Base-by-base conservation (phyloP, 92 coral and sea anemone species). In the Epizoanthus stellaris region DNA sequence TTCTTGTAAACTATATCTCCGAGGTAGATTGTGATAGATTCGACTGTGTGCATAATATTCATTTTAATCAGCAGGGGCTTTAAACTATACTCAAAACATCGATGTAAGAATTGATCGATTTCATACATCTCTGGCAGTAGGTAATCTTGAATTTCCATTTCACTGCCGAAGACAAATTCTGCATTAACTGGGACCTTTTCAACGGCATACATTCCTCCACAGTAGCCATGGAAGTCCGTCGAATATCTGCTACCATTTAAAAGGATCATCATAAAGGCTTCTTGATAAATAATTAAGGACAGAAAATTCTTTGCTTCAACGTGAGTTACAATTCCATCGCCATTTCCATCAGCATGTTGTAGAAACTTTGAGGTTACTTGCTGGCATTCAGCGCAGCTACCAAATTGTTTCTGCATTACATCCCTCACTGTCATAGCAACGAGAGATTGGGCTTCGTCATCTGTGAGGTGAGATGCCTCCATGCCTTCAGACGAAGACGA, bases 211-310 rank as follows among this genome's bases (percentile, higher is more conserved):
- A 93, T 4, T 6, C 70, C 71, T 17, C 96, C 96, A 67, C 96
- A 93, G 47, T 88, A 93, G 63, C 96, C 96, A 88, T 85, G 80
- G 17, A 90, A 75, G 56, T 93, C 82, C 34, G 82, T 70, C 38
- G 90, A 20, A 62, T 91, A 82, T 70, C 88, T 85, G 82, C 87
- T 91, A 5, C 88, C 92, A 88, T 88, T 91, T 40, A 91, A 54
- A 5, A 82, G 57, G 6, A 93, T 69, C 75, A 91, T 38, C 96
- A 91, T 87, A 11, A 86, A 66, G 17, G 93, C 87, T 39, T 93
- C 96, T 30, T 85, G 75, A 4, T 80, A 84, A 15, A 68, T 9
- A 25, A 93, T 62, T 4, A 93, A 81, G 59, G 86, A 47, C 6
- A 85, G 62, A 43, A 93, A 88, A 43, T 88, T 88, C 60, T 58